Conservation (phyloP, 2,797 vertebrate genomes). For the Acanthurus tractus region DNA sequence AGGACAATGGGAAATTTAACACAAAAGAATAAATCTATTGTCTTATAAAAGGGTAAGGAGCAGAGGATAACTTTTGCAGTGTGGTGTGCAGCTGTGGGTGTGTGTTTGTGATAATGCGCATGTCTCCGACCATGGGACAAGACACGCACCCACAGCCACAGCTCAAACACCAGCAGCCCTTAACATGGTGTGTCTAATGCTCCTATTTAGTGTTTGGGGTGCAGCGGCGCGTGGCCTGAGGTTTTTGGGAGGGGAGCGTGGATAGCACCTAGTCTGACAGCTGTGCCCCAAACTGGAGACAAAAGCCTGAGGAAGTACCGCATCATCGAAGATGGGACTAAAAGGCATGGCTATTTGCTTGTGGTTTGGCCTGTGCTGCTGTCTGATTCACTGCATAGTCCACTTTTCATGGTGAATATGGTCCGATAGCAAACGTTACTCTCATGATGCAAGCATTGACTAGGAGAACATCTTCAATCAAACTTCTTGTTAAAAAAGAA, state of each 20-base stretch:
- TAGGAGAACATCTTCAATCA: constrained; percentile 31
- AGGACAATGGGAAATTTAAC: constrained; percentile 67
- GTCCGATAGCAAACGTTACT: constrained; percentile 19
- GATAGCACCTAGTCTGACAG: constrained; percentile 88
- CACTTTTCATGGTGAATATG: constrained; percentile 58
- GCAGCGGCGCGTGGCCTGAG: constrained; percentile 84
- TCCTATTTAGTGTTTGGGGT: constrained; percentile 88
- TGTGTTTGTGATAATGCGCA: constrained; percentile 64
- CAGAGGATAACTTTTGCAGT: constrained; percentile 60
- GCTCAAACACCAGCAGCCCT: constrained; percentile 85
- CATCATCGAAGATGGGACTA: constrained; percentile 85
- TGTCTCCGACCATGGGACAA: constrained; percentile 77
- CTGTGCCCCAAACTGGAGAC: constrained; percentile 87
- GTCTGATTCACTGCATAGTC: constrained; percentile 60
- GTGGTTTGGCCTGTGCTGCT: constrained; percentile 58
- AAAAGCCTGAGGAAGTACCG: constrained; percentile 87
- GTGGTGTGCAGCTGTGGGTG: constrained; percentile 68
- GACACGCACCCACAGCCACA: constrained; percentile 83
- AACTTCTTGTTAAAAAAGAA: constrained; percentile 25
- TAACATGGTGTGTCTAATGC: constrained; percentile 90
- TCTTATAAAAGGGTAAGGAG: constrained; percentile 43
- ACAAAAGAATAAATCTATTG: constrained; percentile 75
- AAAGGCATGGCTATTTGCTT: constrained; percentile 80
- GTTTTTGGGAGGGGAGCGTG: constrained; percentile 81
- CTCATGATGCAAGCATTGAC: constrained; percentile 1